phyloP scores from a whole-genome alignment of 2,797 vertebrate genomes.

The Sebastes variabilis region DNA sequence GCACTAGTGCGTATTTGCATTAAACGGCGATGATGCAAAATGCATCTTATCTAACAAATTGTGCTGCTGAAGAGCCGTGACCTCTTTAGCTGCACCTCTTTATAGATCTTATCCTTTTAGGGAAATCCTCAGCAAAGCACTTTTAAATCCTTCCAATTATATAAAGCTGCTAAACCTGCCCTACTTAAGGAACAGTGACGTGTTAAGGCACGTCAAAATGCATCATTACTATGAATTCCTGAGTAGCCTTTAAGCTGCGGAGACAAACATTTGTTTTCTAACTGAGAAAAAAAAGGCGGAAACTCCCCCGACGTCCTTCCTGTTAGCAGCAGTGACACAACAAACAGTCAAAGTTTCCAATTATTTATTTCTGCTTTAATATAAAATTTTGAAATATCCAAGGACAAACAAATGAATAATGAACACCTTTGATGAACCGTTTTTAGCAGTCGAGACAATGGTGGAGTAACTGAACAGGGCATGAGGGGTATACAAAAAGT shows the following conservation, averaged over 20 bases:
- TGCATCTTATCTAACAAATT: neutral
- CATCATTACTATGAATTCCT: neutral
- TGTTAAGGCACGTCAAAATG: neutral
- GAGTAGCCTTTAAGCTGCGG: neutral
- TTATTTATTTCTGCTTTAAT: constrained; percentile 80
- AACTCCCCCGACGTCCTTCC: neutral
- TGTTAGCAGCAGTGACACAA: neutral
- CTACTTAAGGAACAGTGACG: neutral
- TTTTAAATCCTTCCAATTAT: constrained; percentile 14
- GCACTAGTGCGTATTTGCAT: constrained; percentile 4
- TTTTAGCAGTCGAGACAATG: constrained; percentile 37
- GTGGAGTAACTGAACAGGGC: constrained; percentile 57
- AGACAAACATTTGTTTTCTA: neutral
- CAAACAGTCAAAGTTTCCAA: constrained; percentile 31
- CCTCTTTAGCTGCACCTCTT: neutral
- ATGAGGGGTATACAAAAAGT: constrained; percentile 47
- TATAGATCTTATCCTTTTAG: neutral
- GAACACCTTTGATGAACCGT: constrained; percentile 14
- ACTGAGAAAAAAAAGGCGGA: neutral
- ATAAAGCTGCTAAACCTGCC: constrained; percentile 10
- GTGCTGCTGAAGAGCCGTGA: neutral
- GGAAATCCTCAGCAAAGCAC: constrained; percentile 28
- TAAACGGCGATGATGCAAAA: neutral
- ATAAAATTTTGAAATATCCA: constrained; percentile 78
- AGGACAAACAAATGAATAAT: constrained; percentile 55